These are phyloP conservation scores for Steinernema scapterisci DNA, from an alignment of 2,888 invertebrate species.

Conservation along the genomic window DNA sequence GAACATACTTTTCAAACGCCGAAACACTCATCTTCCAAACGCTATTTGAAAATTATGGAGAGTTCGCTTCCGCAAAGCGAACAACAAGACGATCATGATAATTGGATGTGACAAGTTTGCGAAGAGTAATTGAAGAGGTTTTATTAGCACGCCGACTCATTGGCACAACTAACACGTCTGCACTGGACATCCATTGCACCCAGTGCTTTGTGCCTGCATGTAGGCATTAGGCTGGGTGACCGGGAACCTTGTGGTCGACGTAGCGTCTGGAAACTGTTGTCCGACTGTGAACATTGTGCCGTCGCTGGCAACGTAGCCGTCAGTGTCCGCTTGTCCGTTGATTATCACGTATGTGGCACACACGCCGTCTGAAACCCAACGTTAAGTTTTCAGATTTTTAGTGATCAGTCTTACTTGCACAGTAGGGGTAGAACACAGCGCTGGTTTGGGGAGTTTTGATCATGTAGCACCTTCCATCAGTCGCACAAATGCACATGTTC, in stretches of 20 bases:
- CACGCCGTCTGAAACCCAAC: neutral
- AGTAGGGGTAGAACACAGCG: conserved; percentile 19
- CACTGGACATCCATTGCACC: conserved; percentile 20
- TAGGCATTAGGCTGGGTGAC: neutral
- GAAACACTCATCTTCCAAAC: too few relatives aligned
- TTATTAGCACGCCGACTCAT: conserved; percentile 9
- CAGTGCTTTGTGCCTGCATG: conserved; percentile 19
- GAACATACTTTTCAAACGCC: too few relatives aligned
- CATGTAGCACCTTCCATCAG: conserved; percentile 1
- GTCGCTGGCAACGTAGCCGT: neutral
- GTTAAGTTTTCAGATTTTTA: neutral
- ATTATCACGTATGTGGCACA: conserved; percentile 8
- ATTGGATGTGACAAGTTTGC: neutral
- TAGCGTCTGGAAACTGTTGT: neutral
- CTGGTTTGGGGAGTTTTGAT: neutral
- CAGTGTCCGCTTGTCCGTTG: conserved; percentile 2
- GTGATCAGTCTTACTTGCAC: neutral
- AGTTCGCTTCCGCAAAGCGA: too few relatives aligned
- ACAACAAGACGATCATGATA: neutral
- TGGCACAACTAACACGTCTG: neutral
- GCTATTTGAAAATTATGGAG: too few relatives aligned
- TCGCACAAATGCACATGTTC: conserved; percentile 19
- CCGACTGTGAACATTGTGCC: conserved; percentile 16
- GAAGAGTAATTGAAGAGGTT: neutral
- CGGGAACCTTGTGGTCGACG: conserved; percentile 8